Conservation (phyloP, 2,113 vertebrate genomes). For the Pipra filicauda region DNA sequence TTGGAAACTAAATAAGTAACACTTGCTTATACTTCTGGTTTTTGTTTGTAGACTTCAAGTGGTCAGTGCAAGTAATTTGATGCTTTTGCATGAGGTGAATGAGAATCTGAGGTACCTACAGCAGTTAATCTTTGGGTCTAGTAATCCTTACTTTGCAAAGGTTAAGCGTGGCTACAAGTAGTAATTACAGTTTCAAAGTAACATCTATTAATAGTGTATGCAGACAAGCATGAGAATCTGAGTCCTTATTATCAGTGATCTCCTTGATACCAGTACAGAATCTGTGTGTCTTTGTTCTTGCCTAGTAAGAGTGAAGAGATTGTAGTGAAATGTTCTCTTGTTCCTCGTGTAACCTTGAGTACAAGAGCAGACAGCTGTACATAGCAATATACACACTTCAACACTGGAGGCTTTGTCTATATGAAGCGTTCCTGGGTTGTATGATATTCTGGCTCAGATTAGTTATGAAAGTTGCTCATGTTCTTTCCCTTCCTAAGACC, state of each 20-base stretch:
- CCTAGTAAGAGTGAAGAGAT: not conserved
- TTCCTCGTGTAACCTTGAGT: not conserved
- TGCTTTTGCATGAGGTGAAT: not conserved
- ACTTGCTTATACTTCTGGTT: not conserved
- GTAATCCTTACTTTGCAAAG: not conserved
- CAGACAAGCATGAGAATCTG: slow-evolving; percentile 1
- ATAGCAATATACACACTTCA: not conserved
- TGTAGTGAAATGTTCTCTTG: slow-evolving; percentile 18
- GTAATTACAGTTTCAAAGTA: slow-evolving; percentile 47
- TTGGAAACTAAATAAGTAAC: not conserved
- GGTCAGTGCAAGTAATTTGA: not conserved
- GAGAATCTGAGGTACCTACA: not conserved
- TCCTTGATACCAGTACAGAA: not conserved
- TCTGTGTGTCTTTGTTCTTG: slow-evolving; percentile 21
- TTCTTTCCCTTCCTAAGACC: not conserved
- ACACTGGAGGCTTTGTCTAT: slow-evolving; percentile 5
- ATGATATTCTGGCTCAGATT: not conserved
- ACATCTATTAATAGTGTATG: slow-evolving; percentile 24
- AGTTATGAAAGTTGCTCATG: not conserved
- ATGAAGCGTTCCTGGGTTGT: not conserved
- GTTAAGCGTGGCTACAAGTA: not conserved
- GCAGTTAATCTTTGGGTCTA: slow-evolving; percentile 20
- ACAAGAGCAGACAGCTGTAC: slow-evolving; percentile 22
- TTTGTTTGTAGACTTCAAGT: not conserved
- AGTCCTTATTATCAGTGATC: slow-evolving; percentile 16